phyloP scores from a whole-genome alignment of 2,113 vertebrate genomes.

The Pygoscelis adeliae region DNA sequence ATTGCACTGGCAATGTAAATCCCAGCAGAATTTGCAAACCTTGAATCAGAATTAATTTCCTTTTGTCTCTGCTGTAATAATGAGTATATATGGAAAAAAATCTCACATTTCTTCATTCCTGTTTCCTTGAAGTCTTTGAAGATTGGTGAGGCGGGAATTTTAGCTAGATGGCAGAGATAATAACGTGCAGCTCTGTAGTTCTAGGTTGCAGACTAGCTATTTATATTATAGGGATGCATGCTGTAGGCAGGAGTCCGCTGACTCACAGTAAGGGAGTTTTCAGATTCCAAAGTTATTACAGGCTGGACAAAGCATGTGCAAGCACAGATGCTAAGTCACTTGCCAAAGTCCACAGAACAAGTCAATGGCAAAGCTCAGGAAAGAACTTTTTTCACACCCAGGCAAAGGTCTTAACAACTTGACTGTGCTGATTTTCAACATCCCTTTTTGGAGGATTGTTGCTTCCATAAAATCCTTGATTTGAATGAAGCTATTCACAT shows the following conservation, averaged over 20 bases:
- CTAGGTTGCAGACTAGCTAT: background rate
- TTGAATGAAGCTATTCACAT: background rate
- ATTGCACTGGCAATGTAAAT: background rate
- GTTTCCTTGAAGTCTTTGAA: background rate
- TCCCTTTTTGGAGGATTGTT: background rate
- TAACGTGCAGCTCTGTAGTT: background rate
- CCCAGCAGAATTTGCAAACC: background rate
- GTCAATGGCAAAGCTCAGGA: background rate
- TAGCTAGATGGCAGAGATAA: background rate
- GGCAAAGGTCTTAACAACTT: background rate
- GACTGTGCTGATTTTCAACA: background rate
- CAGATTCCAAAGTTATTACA: background rate
- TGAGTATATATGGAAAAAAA: background rate
- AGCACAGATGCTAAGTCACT: background rate
- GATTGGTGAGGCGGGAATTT: background rate
- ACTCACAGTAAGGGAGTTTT: background rate
- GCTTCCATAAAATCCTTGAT: background rate
- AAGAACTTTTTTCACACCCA: background rate
- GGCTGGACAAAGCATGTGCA: background rate
- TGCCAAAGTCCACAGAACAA: background rate
- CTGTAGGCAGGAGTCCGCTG: background rate
- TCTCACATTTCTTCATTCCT: background rate
- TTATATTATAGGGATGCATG: background rate
- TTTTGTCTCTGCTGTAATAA: constrained; percentile 7
- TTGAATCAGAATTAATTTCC: background rate